Conservation (phyloP, 2,888 invertebrate species). For the Agrotis puta region DNA sequence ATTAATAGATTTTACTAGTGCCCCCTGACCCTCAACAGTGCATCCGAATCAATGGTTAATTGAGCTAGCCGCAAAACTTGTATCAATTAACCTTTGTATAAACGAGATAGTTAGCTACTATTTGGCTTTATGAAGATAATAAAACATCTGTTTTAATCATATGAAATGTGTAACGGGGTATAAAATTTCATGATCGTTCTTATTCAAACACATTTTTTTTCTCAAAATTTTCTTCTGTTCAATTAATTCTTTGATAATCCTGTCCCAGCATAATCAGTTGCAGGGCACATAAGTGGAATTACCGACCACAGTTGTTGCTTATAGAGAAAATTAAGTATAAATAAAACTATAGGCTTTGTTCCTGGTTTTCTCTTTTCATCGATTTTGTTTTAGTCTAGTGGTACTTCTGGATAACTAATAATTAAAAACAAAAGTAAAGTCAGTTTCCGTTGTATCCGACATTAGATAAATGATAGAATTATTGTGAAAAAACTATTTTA, state of each 20-base stretch:
- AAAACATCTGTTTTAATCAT: not conserved
- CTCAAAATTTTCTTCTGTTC: too few species aligned
- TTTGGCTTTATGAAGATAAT: not conserved
- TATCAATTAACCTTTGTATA: slow-evolving; percentile 17
- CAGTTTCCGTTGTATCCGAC: too few species aligned
- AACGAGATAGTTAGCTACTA: slow-evolving; percentile 1
- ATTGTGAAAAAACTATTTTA: too few species aligned
- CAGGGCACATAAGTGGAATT: not conserved
- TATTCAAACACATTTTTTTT: not conserved
- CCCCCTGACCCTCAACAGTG: not conserved
- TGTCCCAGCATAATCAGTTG: not conserved
- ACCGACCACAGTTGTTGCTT: too few species aligned
- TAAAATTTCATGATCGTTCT: not conserved
- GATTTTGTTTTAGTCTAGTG: too few species aligned
- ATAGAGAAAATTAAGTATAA: too few species aligned
- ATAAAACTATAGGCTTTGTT: too few species aligned
- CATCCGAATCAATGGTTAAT: slow-evolving; percentile 6
- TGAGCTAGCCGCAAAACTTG: slow-evolving; percentile 1
- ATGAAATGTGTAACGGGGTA: not conserved
- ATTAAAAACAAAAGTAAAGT: too few species aligned
- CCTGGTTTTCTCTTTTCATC: too few species aligned
- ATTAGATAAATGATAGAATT: too few species aligned
- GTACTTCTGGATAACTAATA: too few species aligned
- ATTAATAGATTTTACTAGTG: slow-evolving; percentile 9
- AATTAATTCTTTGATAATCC: not conserved